Conservation (phyloP, 2,888 invertebrate species). For the Creontiades dilutus region DNA sequence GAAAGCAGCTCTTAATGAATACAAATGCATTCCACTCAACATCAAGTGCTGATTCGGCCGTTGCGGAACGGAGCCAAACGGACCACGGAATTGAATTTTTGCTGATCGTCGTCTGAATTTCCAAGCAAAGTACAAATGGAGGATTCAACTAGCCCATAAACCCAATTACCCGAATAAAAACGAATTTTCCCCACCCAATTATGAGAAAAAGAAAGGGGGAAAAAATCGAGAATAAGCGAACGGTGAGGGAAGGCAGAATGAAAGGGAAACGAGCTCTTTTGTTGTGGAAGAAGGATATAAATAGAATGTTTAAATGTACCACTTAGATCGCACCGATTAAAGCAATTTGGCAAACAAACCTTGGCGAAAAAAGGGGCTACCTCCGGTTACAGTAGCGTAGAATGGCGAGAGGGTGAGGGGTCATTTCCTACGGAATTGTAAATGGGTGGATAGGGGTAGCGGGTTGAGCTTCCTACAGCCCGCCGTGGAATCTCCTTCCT, state of each 20-base stretch:
- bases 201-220: constrained; percentile 29
- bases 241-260: background rate
- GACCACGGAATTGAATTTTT: constrained; percentile 47
- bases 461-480: constrained; percentile 24
- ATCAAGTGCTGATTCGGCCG: too few relatives aligned
- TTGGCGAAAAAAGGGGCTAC: constrained; percentile 55
- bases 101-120: constrained; percentile 62
- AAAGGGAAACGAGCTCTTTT: constrained; percentile 63
- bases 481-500: background rate
- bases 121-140: constrained; percentile 36
- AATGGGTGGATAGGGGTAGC: constrained; percentile 56
- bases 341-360: constrained; percentile 72
- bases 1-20: too few relatives aligned
- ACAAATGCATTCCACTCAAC: too few relatives aligned
- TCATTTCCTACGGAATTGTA: constrained; percentile 71
- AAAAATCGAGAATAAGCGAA: constrained; percentile 46
- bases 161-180: constrained; percentile 62
- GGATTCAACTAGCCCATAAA: constrained; percentile 51
- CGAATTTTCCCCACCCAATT: constrained; percentile 56
- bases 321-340: constrained; percentile 72
- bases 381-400: constrained; percentile 47
- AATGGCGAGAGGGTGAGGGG: constrained; percentile 50
- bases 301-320: constrained; percentile 71
- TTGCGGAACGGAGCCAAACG: background rate
- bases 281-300: constrained; percentile 68